phyloP scores from a whole-genome alignment of 2,113 vertebrate species.

The Zingel zingel region DNA sequence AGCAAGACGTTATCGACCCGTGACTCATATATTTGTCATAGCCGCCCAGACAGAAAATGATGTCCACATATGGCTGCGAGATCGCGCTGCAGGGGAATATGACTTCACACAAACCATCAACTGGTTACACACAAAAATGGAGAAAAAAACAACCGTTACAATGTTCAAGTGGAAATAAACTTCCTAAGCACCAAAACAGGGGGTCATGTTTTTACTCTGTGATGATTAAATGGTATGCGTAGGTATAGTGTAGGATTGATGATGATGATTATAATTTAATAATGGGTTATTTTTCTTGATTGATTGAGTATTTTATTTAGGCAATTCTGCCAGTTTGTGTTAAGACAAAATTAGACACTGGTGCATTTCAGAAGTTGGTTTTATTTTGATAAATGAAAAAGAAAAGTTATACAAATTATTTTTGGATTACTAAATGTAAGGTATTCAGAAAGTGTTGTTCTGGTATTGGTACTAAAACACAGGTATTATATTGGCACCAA shows the following conservation, averaged over 20 bases:
- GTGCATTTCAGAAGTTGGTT: background rate
- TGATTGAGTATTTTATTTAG: background rate
- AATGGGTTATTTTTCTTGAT: background rate
- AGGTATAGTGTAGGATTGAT: background rate
- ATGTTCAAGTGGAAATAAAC: background rate
- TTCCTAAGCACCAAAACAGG: background rate
- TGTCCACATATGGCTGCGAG: conserved; percentile 59
- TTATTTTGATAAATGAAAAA: background rate
- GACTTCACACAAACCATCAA: conserved; percentile 34
- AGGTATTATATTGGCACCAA: background rate
- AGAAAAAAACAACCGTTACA: conserved; percentile 24
- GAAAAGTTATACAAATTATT: too few species aligned
- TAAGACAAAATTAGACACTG: background rate
- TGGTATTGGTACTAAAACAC: background rate
- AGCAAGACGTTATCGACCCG: conserved; percentile 70
- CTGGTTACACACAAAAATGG: conserved; percentile 23
- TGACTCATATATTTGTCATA: conserved; percentile 79
- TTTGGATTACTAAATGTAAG: background rate
- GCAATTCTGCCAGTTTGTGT: background rate
- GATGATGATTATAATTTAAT: too few species aligned
- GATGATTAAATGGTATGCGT: background rate
- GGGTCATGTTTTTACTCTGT: background rate
- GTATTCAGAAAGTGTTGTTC: background rate
- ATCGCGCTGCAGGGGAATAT: conserved; percentile 36
- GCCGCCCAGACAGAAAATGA: conserved; percentile 69